phyloP scores from a whole-genome alignment of 2,797 vertebrate species.

The Streptopelia turtur region DNA sequence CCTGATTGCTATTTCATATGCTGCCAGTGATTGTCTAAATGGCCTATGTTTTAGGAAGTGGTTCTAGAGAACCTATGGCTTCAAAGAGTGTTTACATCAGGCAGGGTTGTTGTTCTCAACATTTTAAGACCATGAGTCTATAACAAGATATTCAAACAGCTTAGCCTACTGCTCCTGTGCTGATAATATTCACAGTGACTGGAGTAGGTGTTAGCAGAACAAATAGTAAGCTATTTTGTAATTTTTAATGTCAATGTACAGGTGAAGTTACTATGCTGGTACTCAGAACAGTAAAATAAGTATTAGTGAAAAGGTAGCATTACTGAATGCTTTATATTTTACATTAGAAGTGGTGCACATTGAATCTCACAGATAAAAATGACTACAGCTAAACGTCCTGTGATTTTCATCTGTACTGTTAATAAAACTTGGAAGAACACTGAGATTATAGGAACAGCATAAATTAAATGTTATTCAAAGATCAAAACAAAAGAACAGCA shows the following conservation, averaged over 20 bases:
- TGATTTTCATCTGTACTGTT: background rate
- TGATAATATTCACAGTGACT: background rate
- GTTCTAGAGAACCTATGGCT: slow-evolving; percentile 43
- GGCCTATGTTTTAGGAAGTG: slow-evolving; percentile 59
- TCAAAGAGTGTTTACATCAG: slow-evolving; percentile 71
- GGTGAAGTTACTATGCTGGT: background rate
- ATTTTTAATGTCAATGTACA: background rate
- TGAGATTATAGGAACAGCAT: background rate
- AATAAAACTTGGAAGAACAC: background rate
- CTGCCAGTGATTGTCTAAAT: slow-evolving; percentile 74
- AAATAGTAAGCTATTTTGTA: background rate
- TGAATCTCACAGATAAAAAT: background rate
- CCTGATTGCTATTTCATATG: slow-evolving; percentile 68
- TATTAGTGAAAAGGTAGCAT: background rate
- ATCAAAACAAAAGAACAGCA: background rate
- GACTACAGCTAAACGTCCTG: background rate
- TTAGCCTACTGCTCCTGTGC: background rate
- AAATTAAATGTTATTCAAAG: background rate
- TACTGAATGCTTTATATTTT: background rate
- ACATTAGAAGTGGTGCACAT: background rate
- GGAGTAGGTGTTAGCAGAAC: background rate
- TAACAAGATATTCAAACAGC: slow-evolving; percentile 44
- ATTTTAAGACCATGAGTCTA: background rate
- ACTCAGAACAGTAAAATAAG: background rate
- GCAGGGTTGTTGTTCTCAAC: background rate